phyloP scores from a whole-genome alignment of 1,140 invertebrate genomes.

The Cherax quadricarinatus region DNA sequence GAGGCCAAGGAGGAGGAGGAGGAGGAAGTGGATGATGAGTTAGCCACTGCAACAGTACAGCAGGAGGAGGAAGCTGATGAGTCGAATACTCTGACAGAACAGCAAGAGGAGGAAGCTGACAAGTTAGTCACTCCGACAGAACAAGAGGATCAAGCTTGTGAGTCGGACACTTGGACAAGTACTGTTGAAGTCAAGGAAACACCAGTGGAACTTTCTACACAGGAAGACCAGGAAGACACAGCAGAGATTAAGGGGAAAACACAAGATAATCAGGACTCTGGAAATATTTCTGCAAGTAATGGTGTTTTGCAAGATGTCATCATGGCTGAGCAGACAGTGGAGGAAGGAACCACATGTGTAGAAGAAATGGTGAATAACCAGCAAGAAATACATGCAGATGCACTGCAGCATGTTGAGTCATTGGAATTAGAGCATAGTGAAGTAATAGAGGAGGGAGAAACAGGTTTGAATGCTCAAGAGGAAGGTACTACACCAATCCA shows the following conservation, averaged over 20 bases:
- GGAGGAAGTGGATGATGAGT: not conserved
- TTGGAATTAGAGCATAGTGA: not conserved
- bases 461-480: constrained; percentile 24
- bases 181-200: not conserved
- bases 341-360: constrained; percentile 35
- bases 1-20: not conserved
- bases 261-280: not conserved
- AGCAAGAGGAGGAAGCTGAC: not conserved
- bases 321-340: constrained; percentile 48
- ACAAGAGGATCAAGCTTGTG: not conserved
- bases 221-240: not conserved
- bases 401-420: not conserved
- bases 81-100: too few species aligned
- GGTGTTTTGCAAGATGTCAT: constrained; percentile 19
- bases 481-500: not conserved
- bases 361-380: not conserved
- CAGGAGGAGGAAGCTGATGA: not conserved
- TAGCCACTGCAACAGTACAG: not conserved
- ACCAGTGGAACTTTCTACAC: not conserved
- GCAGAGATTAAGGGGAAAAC: not conserved
- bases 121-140: not conserved
- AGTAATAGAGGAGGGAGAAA: not conserved
- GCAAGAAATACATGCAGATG: not conserved
- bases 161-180: too few species aligned
- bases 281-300: not conserved